Percentiles rank a stretch among this genome's conserved stretches.
phyloP scores from a whole-genome alignment of 2,113 vertebrate genomes.

The Sturnus vulgaris region DNA sequence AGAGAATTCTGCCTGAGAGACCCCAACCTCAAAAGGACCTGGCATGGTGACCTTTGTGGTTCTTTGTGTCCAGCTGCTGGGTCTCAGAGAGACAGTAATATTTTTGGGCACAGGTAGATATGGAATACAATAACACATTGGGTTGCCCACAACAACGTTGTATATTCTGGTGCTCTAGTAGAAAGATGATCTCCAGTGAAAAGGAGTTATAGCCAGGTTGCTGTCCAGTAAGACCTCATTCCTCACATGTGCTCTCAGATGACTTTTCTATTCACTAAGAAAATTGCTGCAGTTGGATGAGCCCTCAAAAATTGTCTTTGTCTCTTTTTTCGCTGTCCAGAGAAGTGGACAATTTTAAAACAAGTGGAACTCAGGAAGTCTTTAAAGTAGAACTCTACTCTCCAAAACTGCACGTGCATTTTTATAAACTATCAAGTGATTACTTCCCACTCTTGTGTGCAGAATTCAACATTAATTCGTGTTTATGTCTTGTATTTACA shows the following conservation, averaged over 20 bases:
- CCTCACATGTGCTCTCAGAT: background rate
- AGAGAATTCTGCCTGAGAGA: background rate
- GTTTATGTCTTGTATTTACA: background rate
- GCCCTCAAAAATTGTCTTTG: background rate
- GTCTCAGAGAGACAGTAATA: background rate
- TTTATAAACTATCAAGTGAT: background rate
- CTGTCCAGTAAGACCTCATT: background rate
- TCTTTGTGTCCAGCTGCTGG: background rate
- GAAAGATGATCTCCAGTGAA: background rate
- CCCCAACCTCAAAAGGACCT: background rate
- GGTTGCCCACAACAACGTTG: rapidly evolving
- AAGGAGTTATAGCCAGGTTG: background rate
- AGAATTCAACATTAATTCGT: background rate
- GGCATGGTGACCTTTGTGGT: rapidly evolving
- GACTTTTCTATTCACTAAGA: background rate
- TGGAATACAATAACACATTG: background rate
- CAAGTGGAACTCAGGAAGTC: background rate
- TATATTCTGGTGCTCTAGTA: background rate
- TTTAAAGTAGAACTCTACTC: background rate
- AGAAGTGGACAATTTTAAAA: background rate
- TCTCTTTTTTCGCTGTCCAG: background rate
- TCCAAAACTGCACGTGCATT: background rate
- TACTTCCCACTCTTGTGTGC: background rate
- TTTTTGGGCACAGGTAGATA: background rate
- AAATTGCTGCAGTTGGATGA: background rate